phyloP scores from a whole-genome alignment of 2,888 invertebrate species.

The Asteroscopus sphinx region DNA sequence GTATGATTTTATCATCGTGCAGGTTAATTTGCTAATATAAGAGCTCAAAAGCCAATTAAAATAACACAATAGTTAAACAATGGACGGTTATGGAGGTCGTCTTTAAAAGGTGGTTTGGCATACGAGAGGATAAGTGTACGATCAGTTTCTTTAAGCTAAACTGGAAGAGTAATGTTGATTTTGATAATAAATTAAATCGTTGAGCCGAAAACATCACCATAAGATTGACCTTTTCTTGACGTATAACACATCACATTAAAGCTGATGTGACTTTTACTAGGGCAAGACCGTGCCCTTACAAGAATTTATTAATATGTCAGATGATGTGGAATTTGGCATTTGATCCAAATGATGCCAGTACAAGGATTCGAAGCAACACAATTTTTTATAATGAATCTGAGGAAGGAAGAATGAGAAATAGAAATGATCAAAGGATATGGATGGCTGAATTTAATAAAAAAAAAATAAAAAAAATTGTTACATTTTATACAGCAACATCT shows the following conservation, averaged over 20 bases:
- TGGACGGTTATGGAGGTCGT: too few relatives aligned
- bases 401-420: too few relatives aligned
- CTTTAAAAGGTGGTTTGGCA: too few relatives aligned
- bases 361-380: neutral
- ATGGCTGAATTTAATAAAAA: too few relatives aligned
- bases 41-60: too few relatives aligned
- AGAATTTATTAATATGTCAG: conserved; percentile 1
- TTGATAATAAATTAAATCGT: neutral
- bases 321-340: conserved; percentile 5
- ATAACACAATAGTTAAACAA: too few relatives aligned
- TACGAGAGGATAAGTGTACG: too few relatives aligned
- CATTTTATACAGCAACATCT: too few relatives aligned
- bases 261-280: conserved; percentile 7
- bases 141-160: neutral
- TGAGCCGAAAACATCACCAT: conserved; percentile 3
- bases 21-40: neutral
- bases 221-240: conserved; percentile 18
- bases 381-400: neutral
- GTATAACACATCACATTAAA: conserved; percentile 13
- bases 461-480: too few relatives aligned
- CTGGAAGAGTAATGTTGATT: neutral
- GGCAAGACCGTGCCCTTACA: conserved; percentile 2
- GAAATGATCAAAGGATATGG: too few relatives aligned
- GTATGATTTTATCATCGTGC: neutral
- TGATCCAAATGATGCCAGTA: conserved; percentile 4